A percentile compares a stretch with the other conserved stretches of the same genome.
These are phyloP conservation scores for Lampris incognitus DNA, from an alignment of 2,113 vertebrate genomes.

Conservation along the genomic window DNA sequence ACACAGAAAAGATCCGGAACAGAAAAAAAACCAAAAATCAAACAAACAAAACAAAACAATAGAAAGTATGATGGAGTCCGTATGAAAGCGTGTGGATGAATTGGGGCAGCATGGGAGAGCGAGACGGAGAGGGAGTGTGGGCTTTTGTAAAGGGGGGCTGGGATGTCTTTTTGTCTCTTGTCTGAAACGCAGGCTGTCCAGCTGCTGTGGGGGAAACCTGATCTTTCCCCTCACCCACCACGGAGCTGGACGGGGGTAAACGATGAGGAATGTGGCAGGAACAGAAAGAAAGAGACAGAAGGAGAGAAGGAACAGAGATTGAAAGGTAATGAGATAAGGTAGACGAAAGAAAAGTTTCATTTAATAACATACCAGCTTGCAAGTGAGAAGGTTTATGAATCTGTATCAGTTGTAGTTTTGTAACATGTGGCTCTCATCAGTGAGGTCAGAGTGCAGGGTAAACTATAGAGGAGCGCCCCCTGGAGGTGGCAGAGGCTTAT, in stretches of 20 bases:
- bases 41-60: too few species aligned
- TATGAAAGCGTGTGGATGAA: too few species aligned
- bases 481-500: too few species aligned
- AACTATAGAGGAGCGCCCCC: neutral
- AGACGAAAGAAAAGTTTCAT: neutral
- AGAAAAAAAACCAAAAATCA: too few species aligned
- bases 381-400: neutral
- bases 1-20: too few species aligned
- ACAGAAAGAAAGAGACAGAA: neutral
- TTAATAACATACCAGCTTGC: neutral
- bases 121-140: neutral
- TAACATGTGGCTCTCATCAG: too few species aligned
- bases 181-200: neutral
- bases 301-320: neutral
- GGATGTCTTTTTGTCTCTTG: neutral
- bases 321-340: too few species aligned
- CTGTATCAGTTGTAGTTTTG: too few species aligned
- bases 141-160: neutral
- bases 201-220: slow-evolving; percentile 1
- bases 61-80: too few species aligned
- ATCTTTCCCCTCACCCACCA: neutral
- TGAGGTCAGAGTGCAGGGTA: neutral
- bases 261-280: neutral
- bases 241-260: neutral
- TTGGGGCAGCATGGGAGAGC: too few species aligned